Evolutionary conservation across 2,113 vertebrate species (phyloP), one percentile per base, ranked within the genome.

Genomic region (Nannospalax galili): DNA sequence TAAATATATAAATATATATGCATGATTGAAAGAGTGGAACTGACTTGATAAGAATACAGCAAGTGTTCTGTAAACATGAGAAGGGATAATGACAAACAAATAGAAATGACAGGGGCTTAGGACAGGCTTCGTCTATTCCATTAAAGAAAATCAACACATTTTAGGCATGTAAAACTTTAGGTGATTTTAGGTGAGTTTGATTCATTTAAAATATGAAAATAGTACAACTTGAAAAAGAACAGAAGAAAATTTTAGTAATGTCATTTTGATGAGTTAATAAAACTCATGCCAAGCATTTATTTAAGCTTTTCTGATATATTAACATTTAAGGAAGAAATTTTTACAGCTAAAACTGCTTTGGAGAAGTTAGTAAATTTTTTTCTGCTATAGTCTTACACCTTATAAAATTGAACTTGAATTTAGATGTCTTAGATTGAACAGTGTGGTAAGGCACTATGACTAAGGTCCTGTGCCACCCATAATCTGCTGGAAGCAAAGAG

Each of bases 251-350:
- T 89, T n/a, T 30, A 88, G 40, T 95, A 40, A 74, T 88, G 88
- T 73, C 77, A 91, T 60, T 95, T 90, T 95, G 67, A 82, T 32
- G 30, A 69, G 62, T 94, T 91, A 75, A 82, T 40, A 90, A 85
- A 89, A 90, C 78, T 73, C 10, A 67, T 64, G 30, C 26, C 65
- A 94, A 87, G 1, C 40, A 79, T 67, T 74, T 84, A 20, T 30
- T 75, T 93, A 91, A 84, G 40, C 17, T 65, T 94, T 96, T 91
- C 85, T 17, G 88, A 67, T 64, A 73, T 64, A 78, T 89, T 85
- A 84, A 69, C 40, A 81, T 72, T 19, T 62, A 94, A 14, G 20
- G 65, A 79, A 88, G 6, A 77, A 35, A 70, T 62, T 79, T 77
- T 80, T 58, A 70, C 52, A 84, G 64, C 16, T 52, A 22, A 56